Percentiles rank a stretch among this genome's conserved stretches.
Evolutionary conservation across 2,888 invertebrate genomes (phyloP).

Genomic region (Chrysomela aeneicollis): DNA sequence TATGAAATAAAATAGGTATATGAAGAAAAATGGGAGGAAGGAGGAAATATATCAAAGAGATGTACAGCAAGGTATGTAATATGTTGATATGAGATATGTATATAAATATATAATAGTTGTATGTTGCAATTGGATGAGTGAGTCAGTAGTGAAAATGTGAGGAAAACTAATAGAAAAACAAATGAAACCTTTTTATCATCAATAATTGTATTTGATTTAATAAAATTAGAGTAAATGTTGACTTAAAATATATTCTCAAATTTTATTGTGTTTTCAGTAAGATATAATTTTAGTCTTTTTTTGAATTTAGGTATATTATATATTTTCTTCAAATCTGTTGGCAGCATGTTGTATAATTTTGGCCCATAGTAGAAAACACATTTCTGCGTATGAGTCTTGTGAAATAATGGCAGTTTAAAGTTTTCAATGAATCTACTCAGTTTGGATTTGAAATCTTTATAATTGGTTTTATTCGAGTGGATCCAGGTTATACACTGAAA

Average conservation of each 20-base stretch:
- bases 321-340: background rate
- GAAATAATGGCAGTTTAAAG: background rate
- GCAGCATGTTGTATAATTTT: background rate
- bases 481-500: background rate
- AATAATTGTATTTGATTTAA: background rate
- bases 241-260: no score
- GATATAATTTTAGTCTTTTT: background rate
- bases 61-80: no score
- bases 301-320: background rate
- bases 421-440: background rate
- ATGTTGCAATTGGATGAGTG: no score
- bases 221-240: no score
- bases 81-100: no score
- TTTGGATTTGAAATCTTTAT: background rate
- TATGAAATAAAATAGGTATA: no score
- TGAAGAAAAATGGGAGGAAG: no score
- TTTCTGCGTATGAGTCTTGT: background rate
- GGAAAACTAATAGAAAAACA: no score
- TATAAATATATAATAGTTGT: no score
- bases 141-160: no score
- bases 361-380: background rate
- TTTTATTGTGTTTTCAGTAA: background rate
- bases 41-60: no score
- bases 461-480: background rate
- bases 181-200: no score